phyloP scores from a whole-genome alignment of 2,888 invertebrate species.

The Kryphioiulus occultus region DNA sequence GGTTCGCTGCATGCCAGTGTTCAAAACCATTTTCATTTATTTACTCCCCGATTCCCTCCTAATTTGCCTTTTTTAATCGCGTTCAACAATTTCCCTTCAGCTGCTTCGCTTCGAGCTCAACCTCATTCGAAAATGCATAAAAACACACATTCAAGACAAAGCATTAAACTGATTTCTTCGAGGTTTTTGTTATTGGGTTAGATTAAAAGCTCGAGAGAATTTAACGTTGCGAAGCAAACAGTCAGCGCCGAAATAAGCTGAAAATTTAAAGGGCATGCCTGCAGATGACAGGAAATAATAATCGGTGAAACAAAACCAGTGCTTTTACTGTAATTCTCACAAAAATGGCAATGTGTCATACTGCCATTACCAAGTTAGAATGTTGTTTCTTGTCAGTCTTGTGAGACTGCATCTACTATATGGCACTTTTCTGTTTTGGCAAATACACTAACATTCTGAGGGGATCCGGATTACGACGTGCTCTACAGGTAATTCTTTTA shows the following conservation, averaged over 20 bases:
- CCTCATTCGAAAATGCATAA: background rate
- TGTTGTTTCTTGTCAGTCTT: too few species aligned
- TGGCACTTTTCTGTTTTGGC: background rate
- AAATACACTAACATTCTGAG: background rate
- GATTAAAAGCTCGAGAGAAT: constrained; percentile 2
- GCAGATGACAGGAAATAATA: background rate
- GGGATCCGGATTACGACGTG: background rate
- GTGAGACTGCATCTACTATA: background rate
- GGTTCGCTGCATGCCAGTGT: background rate
- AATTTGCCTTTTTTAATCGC: background rate
- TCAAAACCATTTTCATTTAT: background rate
- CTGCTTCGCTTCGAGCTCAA: background rate
- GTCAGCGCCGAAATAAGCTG: background rate
- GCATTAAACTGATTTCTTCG: constrained; percentile 27
- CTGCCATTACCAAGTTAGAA: background rate
- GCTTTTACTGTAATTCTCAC: background rate
- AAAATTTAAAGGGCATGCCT: background rate
- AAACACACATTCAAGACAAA: background rate
- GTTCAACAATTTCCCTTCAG: background rate
- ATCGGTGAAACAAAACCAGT: background rate
- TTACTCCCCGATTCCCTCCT: background rate
- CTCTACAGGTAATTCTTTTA: background rate
- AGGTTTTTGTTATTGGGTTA: constrained; percentile 27
- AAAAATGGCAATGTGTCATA: background rate
- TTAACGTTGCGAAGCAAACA: background rate